Evolutionary conservation across 1,140 invertebrate genomes (phyloP).

Genomic region (Neodiprion fabricii): DNA sequence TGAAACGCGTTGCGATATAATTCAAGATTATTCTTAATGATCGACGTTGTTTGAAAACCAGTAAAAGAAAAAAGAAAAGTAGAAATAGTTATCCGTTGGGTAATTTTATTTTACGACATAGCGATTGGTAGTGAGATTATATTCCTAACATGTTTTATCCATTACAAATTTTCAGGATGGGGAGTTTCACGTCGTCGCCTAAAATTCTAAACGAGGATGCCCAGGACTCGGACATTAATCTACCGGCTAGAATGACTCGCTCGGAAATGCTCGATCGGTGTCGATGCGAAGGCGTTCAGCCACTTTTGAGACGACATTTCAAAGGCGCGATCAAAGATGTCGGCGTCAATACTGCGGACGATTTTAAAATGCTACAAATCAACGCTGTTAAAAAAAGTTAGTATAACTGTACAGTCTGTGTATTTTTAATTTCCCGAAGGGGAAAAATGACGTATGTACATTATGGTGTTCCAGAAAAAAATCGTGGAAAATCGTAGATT

Average conservation of each 20-base stretch:
- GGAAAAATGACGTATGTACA: too few relatives aligned
- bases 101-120: too few relatives aligned
- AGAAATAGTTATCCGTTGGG: too few relatives aligned
- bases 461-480: too few relatives aligned
- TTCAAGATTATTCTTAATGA: too few relatives aligned
- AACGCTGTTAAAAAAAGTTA: constrained; percentile 57
- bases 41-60: too few relatives aligned
- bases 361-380: constrained; percentile 55
- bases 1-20: too few relatives aligned
- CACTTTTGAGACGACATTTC: constrained; percentile 60
- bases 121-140: too few relatives aligned
- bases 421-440: too few relatives aligned
- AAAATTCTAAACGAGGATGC: constrained; percentile 71
- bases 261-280: constrained; percentile 65
- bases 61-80: too few relatives aligned
- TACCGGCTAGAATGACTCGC: constrained; percentile 60
- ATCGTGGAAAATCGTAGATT: too few relatives aligned
- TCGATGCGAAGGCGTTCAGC: constrained; percentile 50
- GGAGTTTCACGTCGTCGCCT: constrained; percentile 74
- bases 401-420: not conserved
- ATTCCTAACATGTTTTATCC: too few relatives aligned
- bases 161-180: constrained; percentile 68
- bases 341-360: constrained; percentile 44
- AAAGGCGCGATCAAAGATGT: constrained; percentile 23
- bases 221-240: constrained; percentile 67